Conservation (phyloP, 2,888 invertebrate genomes). For the Galerucella calmariensis region DNA sequence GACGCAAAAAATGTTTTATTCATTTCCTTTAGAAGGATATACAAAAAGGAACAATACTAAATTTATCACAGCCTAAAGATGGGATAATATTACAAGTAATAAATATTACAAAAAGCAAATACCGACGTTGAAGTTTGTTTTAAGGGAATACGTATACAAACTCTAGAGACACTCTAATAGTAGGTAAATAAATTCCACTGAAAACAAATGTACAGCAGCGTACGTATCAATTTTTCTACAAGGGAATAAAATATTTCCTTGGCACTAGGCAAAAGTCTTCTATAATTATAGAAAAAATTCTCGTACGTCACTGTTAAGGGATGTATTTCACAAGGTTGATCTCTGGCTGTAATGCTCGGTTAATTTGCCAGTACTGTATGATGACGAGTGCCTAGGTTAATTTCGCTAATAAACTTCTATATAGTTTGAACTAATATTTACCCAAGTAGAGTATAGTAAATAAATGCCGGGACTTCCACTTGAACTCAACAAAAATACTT, state of each 20-base stretch:
- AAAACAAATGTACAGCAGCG: constrained; percentile 9
- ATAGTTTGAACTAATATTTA: constrained; percentile 61
- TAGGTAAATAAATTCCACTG: constrained; percentile 40
- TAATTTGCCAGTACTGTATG: constrained; percentile 52
- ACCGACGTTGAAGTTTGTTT: background rate
- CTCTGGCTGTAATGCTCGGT: constrained; percentile 51
- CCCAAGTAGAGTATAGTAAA: constrained; percentile 63
- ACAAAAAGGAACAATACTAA: too few species aligned
- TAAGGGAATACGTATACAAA: constrained; percentile 15
- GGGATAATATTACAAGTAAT: background rate
- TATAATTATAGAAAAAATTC: too few species aligned
- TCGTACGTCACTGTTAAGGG: constrained; percentile 39
- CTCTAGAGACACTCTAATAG: constrained; percentile 40
- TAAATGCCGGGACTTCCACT: constrained; percentile 61
- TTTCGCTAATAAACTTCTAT: constrained; percentile 63
- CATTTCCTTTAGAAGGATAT: too few species aligned
- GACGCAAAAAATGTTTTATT: background rate
- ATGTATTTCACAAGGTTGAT: constrained; percentile 46
- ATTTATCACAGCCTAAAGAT: too few species aligned
- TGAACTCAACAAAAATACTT: constrained; percentile 61
- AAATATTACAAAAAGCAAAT: background rate
- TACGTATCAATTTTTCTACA: background rate
- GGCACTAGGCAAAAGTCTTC: too few species aligned
- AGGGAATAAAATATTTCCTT: too few species aligned
- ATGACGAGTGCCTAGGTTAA: constrained; percentile 58